Evolutionary conservation across 2,113 vertebrate genomes (phyloP).

Genomic region (Bufo bufo): DNA sequence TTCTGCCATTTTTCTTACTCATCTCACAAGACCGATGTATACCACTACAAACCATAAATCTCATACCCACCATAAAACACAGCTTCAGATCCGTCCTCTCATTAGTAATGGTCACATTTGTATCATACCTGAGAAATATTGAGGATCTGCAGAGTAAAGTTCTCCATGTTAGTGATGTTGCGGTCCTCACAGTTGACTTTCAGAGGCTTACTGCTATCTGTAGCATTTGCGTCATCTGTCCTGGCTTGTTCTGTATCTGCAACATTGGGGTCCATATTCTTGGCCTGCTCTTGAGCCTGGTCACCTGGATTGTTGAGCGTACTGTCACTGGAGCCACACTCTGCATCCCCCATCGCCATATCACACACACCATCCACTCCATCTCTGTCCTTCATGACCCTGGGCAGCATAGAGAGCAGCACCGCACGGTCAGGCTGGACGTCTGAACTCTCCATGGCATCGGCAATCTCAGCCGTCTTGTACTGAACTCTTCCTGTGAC

Average conservation of each 20-base stretch:
- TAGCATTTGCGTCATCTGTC: slow-evolving; percentile 77
- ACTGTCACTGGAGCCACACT: slow-evolving; percentile 44
- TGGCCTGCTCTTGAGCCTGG: slow-evolving; percentile 57
- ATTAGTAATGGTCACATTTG: too few relatives aligned
- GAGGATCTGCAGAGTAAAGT: slow-evolving; percentile 82
- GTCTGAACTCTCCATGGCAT: slow-evolving; percentile 78
- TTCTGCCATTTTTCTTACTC: background rate
- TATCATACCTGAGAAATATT: slow-evolving; percentile 85
- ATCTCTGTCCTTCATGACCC: slow-evolving; percentile 68
- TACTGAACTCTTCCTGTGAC: slow-evolving; percentile 65
- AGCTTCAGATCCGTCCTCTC: background rate
- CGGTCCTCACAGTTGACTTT: slow-evolving; percentile 92
- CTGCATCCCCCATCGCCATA: slow-evolving; percentile 14
- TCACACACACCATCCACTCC: slow-evolving; percentile 65
- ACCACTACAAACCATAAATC: background rate
- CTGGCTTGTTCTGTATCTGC: slow-evolving; percentile 61
- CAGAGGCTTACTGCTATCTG: slow-evolving; percentile 79
- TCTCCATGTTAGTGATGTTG: slow-evolving; percentile 76
- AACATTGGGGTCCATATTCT: slow-evolving; percentile 65
- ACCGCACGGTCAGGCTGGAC: slow-evolving; percentile 64
- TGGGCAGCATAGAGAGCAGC: slow-evolving; percentile 79
- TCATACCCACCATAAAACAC: background rate
- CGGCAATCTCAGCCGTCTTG: slow-evolving; percentile 78
- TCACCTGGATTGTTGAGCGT: background rate
- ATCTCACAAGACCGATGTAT: background rate